Evolutionary conservation across 2,113 vertebrate species (phyloP).

Genomic region (Ibidorhyncha struthersii): DNA sequence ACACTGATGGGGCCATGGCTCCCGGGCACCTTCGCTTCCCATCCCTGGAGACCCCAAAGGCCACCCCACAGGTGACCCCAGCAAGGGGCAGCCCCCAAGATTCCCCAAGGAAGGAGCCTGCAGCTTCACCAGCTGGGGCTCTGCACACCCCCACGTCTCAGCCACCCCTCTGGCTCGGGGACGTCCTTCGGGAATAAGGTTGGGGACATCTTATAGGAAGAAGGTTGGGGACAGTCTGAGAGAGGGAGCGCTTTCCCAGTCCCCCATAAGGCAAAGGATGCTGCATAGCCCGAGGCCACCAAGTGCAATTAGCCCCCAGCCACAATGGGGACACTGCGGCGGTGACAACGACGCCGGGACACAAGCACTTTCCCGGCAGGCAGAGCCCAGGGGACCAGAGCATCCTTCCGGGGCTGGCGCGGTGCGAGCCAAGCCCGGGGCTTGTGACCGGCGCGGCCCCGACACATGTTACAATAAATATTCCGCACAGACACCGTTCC

Average conservation of each 20-base stretch:
- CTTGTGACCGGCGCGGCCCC: background rate
- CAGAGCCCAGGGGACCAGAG: background rate
- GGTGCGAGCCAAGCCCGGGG: background rate
- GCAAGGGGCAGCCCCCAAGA: background rate
- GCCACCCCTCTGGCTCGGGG: background rate
- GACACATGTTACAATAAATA: constrained; percentile 75
- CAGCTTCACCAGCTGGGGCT: background rate
- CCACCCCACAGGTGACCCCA: background rate
- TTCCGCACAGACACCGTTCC: constrained; percentile 74
- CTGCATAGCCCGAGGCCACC: background rate
- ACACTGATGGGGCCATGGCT: background rate
- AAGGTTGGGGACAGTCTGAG: background rate
- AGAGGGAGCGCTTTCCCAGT: background rate
- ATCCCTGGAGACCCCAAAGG: background rate
- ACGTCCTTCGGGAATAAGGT: background rate
- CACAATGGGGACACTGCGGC: rapidly evolving
- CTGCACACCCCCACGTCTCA: background rate
- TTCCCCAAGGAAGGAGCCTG: background rate
- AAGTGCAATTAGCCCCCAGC: background rate
- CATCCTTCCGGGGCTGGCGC: background rate
- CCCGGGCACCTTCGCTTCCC: rapidly evolving
- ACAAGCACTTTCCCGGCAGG: background rate
- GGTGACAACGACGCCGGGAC: background rate
- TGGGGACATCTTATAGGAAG: background rate
- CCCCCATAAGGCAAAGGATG: background rate